Conservation (phyloP, 2,888 invertebrate species). For the Epinotia ramella region DNA sequence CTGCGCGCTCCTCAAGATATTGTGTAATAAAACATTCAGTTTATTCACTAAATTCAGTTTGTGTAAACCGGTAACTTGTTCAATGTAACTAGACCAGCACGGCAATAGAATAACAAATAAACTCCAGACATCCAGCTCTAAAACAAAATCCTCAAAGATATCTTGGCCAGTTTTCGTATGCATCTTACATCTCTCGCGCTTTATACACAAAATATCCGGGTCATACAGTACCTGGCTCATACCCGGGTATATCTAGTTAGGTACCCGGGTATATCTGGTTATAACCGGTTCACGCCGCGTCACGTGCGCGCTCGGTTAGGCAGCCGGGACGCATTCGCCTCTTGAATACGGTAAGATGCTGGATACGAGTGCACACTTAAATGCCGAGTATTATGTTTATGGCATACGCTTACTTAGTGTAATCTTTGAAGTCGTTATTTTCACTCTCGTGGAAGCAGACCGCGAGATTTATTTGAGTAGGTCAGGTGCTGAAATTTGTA, state of each 20-base stretch:
- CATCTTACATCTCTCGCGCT: slow-evolving; percentile 14
- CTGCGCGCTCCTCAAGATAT: too few species aligned
- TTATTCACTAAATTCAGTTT: neutral
- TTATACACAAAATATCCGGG: slow-evolving; percentile 27
- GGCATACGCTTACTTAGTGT: slow-evolving; percentile 21
- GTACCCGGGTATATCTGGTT: slow-evolving; percentile 29
- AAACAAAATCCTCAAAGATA: neutral
- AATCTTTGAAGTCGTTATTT: slow-evolving; percentile 20
- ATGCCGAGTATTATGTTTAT: slow-evolving; percentile 26
- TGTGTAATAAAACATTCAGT: neutral
- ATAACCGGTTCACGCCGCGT: slow-evolving; percentile 39
- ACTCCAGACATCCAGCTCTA: slow-evolving; percentile 1
- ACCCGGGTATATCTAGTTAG: slow-evolving; percentile 13
- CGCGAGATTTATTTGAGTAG: neutral
- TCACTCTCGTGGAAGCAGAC: neutral
- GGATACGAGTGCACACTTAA: slow-evolving; percentile 27
- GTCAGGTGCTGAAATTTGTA: neutral
- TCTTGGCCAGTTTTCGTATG: slow-evolving; percentile 8
- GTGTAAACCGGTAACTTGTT: neutral
- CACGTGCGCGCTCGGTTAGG: slow-evolving; percentile 48
- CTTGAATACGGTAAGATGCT: slow-evolving; percentile 45
- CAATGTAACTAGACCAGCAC: neutral
- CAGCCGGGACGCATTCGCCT: slow-evolving; percentile 35
- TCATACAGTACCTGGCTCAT: slow-evolving; percentile 8
- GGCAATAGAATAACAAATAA: slow-evolving; percentile 10